Evolutionary conservation across 2,888 invertebrate genomes (phyloP), one percentile per base, ranked within the genome.

Genomic region (Synergus laeviventris): DNA sequence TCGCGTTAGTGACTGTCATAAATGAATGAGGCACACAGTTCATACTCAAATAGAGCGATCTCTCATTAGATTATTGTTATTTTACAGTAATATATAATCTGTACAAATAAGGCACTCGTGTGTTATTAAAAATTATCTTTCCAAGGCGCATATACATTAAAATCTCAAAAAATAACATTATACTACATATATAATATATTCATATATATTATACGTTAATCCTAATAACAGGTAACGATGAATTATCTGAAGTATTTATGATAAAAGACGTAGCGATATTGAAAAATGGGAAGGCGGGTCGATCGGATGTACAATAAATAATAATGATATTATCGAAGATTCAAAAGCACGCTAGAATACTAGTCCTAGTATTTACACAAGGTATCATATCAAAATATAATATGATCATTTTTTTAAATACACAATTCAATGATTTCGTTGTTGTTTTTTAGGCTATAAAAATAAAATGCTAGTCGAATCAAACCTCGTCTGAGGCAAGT

Each of bases 381-480:
- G 86, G 87, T 89, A 88, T 90, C 88, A 89, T 90, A 90, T 89
- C 89, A 90, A 91, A 91, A 91, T 90, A 90, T 89, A 89, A 86
- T 87, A 89, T 86, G 87, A 86, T 84, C 86, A 86, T 87, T 86
- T 84, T 82, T 74, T 78, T 84, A 84, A 86, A 85, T 86, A 86
- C 84, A 86, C 82, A 84, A 83, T 86, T 84, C 84, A 85, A 85
- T 86, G 82, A 82, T 76, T 84, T 84, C 82, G 77, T 81, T 79
- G 76, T 70, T 64, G 49, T 62, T 38, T 70, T 70, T 85, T 84
- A 85, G 83, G 84, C 83, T 85, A 84, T 85, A 84, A 81, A 86
- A 84, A 85, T 84, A 84, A 82, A 81, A 78, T 73, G 76, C 74
- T 76, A 74, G 77, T 59, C 54, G 36, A 74, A 86, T 91, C 88